A percentile compares a stretch with the other conserved stretches of the same genome.
These are phyloP conservation scores for Lasioglossum albipes DNA, from an alignment of 1,140 invertebrate genomes.

Conservation along the genomic window DNA sequence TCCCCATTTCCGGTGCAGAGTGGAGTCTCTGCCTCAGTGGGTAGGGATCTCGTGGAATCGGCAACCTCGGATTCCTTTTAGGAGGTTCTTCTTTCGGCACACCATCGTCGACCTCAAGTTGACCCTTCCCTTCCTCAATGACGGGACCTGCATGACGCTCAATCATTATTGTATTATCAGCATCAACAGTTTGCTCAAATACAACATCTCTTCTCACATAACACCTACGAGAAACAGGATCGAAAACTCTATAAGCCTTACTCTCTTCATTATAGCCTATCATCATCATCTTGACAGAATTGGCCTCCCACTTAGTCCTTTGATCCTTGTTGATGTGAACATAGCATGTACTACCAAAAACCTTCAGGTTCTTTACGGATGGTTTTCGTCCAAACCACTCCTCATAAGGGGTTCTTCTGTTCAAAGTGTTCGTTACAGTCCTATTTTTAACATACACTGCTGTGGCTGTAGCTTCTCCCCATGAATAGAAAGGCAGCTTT, in stretches of 20 bases:
- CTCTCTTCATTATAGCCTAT: neutral
- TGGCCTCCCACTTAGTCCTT: constrained; percentile 10
- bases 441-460: constrained; percentile 10
- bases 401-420: neutral
- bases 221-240: too few relatives aligned
- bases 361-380: neutral
- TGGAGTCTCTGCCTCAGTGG: too few relatives aligned
- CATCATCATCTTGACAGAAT: neutral
- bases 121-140: too few relatives aligned
- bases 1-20: too few relatives aligned
- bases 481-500: neutral
- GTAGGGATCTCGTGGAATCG: too few relatives aligned
- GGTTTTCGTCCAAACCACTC: constrained; percentile 3
- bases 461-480: neutral
- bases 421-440: neutral
- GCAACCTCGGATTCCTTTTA: too few relatives aligned
- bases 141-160: too few relatives aligned
- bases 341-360: constrained; percentile 1
- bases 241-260: neutral
- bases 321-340: neutral
- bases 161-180: too few relatives aligned
- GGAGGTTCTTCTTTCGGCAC: too few relatives aligned
- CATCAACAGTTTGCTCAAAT: too few relatives aligned
- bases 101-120: too few relatives aligned
- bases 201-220: too few relatives aligned